Percentiles rank a stretch among this genome's conserved stretches.
These are phyloP conservation scores for Bombus pyrosoma DNA, from an alignment of 1,140 invertebrate species.

Conservation along the genomic window DNA sequence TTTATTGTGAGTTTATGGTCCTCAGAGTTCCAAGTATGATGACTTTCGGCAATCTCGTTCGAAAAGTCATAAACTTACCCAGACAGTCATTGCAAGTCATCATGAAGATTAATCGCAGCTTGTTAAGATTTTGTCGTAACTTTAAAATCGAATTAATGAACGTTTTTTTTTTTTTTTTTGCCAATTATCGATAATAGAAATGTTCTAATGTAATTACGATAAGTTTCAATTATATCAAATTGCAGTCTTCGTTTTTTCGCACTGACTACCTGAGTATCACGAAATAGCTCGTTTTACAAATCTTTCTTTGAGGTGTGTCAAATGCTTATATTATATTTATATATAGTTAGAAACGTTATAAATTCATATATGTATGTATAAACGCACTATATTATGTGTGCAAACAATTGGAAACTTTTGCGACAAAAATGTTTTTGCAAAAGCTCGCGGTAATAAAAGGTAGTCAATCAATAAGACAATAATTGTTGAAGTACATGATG, in stretches of 20 bases:
- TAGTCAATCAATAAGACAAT: neutral
- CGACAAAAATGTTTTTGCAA: conserved; percentile 16
- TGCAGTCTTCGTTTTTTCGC: neutral
- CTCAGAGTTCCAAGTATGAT: conserved; percentile 70
- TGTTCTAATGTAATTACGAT: neutral
- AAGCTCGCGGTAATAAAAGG: conserved; percentile 2
- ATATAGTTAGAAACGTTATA: conserved; percentile 10
- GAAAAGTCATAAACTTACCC: conserved; percentile 20
- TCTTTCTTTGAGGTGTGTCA: conserved; percentile 6
- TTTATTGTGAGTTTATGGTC: conserved; percentile 77
- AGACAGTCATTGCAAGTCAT: conserved; percentile 5
- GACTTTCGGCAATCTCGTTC: conserved; percentile 21
- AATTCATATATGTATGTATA: neutral
- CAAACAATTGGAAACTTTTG: conserved; percentile 6
- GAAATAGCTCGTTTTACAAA: conserved; percentile 5
- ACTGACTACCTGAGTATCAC: neutral
- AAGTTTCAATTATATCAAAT: neutral
- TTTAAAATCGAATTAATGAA: neutral
- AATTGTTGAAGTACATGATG: neutral
- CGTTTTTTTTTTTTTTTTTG: neutral
- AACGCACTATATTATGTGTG: neutral
- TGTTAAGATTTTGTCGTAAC: neutral
- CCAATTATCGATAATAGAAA: neutral
- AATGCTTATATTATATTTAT: neutral
- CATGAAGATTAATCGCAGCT: neutral